Base-by-base conservation (phyloP, 2,888 invertebrate genomes). In the Tupiocoris notatus region DNA sequence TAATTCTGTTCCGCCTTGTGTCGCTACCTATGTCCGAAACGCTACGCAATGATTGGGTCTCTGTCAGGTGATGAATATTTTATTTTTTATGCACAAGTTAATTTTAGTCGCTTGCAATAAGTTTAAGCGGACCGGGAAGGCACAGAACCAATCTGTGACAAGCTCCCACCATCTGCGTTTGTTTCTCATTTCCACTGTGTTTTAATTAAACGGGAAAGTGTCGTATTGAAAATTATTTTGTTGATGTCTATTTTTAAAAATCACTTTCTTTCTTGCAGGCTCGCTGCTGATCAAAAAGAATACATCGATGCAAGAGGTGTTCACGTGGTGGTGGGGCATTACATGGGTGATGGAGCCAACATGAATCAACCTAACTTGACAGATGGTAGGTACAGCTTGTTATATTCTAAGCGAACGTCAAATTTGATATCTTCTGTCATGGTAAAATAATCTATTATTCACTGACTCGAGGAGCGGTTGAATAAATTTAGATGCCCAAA, bases 241-340 rank as follows among this genome's bases (percentile, higher is more conserved):
- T n/a, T n/a, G n/a, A n/a, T n/a, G n/a, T n/a, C n/a, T n/a, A n/a
- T n/a, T n/a, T n/a, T n/a, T n/a, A n/a, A n/a, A n/a, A n/a, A n/a
- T n/a, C n/a, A n/a, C n/a, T n/a, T n/a, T n/a, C n/a, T n/a, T n/a
- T 77, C 77, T 84, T 83, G 39, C 81, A 91, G 91, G 80, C 83
- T 88, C 78, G 84, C 85, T 79, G 88, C 86, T 80, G 87, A 88
- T 82, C 89, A 90, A 82, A 87, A 88, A 81, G 90, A 92, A 80
- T 91, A 91, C 83, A 86, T 91, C 22, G 91, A 92, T 83, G 87
- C 87, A 75, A 86, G 87, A 82, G 92, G 92, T n/a, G 89, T 93
- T 84, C 90, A 90, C 83, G 92, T 94, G 3, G 90, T 95, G 68
- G 92, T 96, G 22, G 95, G 95, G 0, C 94, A 94, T 84, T 96